phyloP scores from a whole-genome alignment of 2,888 invertebrate species.

The Noctua janthe region DNA sequence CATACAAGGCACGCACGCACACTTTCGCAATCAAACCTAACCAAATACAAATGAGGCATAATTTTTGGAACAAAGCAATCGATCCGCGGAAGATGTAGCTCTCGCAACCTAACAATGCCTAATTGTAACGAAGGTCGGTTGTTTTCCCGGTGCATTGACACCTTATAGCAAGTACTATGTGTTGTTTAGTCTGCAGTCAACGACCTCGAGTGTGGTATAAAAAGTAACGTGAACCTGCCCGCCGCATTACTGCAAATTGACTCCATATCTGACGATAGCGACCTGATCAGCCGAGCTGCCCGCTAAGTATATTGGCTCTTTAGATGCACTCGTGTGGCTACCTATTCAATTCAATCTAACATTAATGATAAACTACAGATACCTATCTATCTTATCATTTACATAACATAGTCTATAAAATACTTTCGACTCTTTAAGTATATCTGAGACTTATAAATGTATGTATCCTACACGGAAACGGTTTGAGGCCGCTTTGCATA shows the following conservation, averaged over 20 bases:
- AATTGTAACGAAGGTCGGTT: constrained; percentile 69
- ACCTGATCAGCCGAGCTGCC: constrained; percentile 55
- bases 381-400: constrained; percentile 41
- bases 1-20: constrained; percentile 13
- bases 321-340: constrained; percentile 61
- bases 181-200: constrained; percentile 84
- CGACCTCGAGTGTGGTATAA: constrained; percentile 81
- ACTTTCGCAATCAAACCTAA: constrained; percentile 22
- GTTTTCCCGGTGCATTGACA: constrained; percentile 80
- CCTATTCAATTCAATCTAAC: constrained; percentile 45
- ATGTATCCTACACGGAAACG: constrained; percentile 7
- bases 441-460: background rate
- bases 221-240: constrained; percentile 85
- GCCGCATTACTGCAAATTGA: constrained; percentile 86
- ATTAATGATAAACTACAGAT: constrained; percentile 37
- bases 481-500: constrained; percentile 31
- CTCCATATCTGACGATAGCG: constrained; percentile 82
- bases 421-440: constrained; percentile 12
- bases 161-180: constrained; percentile 69
- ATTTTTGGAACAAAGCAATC: constrained; percentile 37
- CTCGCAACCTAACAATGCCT: constrained; percentile 49
- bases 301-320: constrained; percentile 66
- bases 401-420: constrained; percentile 13
- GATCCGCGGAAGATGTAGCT: constrained; percentile 42
- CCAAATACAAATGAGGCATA: constrained; percentile 34